Conservation (phyloP, 2,113 vertebrate species). For the Steatornis caripensis region DNA sequence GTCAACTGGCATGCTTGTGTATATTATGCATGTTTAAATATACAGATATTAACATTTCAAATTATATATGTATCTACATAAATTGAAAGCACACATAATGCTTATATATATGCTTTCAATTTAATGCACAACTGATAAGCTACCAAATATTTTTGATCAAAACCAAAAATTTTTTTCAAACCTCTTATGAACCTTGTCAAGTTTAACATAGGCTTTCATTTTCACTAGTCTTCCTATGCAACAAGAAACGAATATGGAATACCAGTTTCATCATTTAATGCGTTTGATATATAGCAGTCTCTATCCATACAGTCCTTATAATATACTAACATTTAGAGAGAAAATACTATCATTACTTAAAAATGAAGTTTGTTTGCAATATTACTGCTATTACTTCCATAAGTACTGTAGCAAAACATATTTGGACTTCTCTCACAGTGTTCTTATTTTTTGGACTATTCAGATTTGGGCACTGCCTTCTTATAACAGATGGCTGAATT, state of each 20-base stretch:
- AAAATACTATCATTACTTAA: neutral
- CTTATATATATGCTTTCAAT: neutral
- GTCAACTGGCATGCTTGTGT: neutral
- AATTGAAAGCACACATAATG: neutral
- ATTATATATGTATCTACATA: neutral
- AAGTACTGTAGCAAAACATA: neutral
- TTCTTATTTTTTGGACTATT: neutral
- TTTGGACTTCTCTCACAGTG: neutral
- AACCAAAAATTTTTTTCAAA: neutral
- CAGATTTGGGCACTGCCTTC: neutral
- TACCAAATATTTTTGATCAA: neutral
- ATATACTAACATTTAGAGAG: neutral
- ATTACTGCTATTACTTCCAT: neutral
- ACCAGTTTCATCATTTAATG: neutral
- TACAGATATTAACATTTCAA: neutral
- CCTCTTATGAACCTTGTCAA: neutral
- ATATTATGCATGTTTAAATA: neutral
- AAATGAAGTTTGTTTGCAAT: neutral
- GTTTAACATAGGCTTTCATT: neutral
- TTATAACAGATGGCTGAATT: conserved; percentile 29
- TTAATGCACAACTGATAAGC: neutral
- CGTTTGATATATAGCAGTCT: neutral
- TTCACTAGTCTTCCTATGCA: neutral
- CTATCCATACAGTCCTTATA: neutral
- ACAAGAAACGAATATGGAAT: neutral